Conservation (phyloP, 2,888 invertebrate genomes). For the Antheraea yamamai region DNA sequence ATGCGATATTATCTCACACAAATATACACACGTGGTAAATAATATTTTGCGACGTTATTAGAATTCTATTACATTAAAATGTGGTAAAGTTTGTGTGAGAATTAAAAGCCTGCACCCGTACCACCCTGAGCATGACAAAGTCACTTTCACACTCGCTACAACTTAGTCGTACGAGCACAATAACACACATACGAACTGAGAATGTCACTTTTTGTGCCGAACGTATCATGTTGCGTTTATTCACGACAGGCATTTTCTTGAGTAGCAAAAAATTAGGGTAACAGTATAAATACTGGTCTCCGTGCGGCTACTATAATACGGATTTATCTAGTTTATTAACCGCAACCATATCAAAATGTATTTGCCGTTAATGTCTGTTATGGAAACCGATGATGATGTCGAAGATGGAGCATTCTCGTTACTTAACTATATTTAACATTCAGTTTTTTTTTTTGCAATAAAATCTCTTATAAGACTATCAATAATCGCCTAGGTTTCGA, state of each 20-base stretch:
- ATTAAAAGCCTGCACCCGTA: conserved; percentile 73
- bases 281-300: neutral
- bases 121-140: conserved; percentile 76
- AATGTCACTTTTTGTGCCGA: conserved; percentile 27
- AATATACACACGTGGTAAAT: conserved; percentile 38
- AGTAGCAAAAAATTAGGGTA: neutral
- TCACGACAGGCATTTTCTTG: conserved; percentile 13
- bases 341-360: neutral
- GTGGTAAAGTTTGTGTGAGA: conserved; percentile 59
- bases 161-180: conserved; percentile 44
- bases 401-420: neutral
- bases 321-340: neutral
- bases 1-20: conserved; percentile 51
- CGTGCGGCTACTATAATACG: neutral
- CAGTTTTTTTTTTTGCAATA: neutral
- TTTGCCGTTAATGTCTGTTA: neutral
- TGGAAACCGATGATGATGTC: neutral
- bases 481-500: neutral
- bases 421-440: neutral
- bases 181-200: conserved; percentile 37
- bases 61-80: conserved; percentile 15
- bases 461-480: neutral
- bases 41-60: conserved; percentile 5
- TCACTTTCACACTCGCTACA: conserved; percentile 52
- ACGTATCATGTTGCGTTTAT: conserved; percentile 22